Evolutionary conservation across 2,888 invertebrate genomes (phyloP).

Genomic region (Scaptomyza tumidula): DNA sequence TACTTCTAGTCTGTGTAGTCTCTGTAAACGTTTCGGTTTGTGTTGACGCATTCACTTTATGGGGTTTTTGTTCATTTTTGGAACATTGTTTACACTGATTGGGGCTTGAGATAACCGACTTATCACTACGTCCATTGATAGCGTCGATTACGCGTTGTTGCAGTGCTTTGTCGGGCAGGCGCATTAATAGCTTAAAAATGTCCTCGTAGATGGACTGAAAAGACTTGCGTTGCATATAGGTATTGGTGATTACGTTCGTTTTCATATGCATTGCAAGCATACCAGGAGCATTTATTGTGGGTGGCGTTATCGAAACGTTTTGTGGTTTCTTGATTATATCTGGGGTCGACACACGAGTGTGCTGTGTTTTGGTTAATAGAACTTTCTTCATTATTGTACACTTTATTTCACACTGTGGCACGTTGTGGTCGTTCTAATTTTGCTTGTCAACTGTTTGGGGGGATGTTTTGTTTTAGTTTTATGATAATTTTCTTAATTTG

Average conservation of each 20-base stretch:
- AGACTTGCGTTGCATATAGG: conserved; percentile 71
- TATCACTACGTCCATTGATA: conserved; percentile 76
- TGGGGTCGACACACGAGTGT: conserved; percentile 29
- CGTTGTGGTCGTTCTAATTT: neutral
- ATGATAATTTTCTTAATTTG: conserved; percentile 43
- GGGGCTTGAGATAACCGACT: conserved; percentile 45
- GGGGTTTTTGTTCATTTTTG: conserved; percentile 27
- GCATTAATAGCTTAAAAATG: conserved; percentile 77
- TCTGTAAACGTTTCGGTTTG: conserved; percentile 55
- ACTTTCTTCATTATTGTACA: conserved; percentile 66
- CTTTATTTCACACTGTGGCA: neutral
- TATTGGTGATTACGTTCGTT: conserved; percentile 42
- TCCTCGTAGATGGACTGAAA: conserved; percentile 71
- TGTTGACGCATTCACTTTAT: conserved; percentile 51
- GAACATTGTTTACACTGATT: conserved; percentile 56
- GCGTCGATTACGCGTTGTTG: conserved; percentile 80
- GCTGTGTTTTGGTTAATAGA: conserved; percentile 60
- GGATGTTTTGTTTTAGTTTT: conserved; percentile 35
- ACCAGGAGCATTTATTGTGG: conserved; percentile 16
- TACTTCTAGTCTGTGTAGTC: conserved; percentile 19
- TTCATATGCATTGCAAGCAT: conserved; percentile 32
- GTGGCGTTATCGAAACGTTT: conserved; percentile 10
- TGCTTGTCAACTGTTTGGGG: conserved; percentile 19
- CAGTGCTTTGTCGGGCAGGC: conserved; percentile 79
- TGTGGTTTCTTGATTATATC: conserved; percentile 35